Evolutionary conservation across 2,113 vertebrate genomes (phyloP), one percentile per base, ranked within the genome.

Genomic region (Plotosus lineatus): DNA sequence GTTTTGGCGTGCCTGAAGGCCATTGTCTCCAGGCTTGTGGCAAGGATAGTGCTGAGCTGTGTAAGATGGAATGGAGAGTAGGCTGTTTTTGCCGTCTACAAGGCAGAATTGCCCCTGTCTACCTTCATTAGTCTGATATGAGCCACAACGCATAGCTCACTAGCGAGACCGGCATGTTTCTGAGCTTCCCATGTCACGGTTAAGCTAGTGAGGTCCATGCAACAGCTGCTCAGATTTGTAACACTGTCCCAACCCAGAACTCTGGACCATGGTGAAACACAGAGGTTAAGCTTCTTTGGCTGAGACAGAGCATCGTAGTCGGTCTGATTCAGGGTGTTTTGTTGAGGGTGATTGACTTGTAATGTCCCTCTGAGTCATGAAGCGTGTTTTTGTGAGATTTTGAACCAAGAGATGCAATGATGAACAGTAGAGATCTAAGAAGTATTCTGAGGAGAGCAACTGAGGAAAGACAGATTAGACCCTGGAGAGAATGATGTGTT

Each of bases 381-480:
- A 84, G 31, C 42, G 28, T 58, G 33, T 40, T 63, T 48, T 73
- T 6, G 23, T 33, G 77, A 36, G 65, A 61, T 61, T 38, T 40
- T 14, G 3, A 42, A 28, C 60, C 26, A 12, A 28, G 36, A 31
- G 50, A 65, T 33, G 11, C 28, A 50, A 40, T 58, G 78, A 72
- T 31, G 60, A 79, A 38, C 28, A 44, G 12, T 17, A 28, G 8
- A 82, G 79, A 76, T 51, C 44, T 2, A 2, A 44, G 56, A 63
- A n/a, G 23, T 12, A 42, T 61, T 46, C 17, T 58, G 46, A n/a
- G 31, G 50, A 40, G 55, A 60, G 78, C 40, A 73, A 69, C 72
- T 79, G 60, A 73, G 60, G 40, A 78, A 71, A 80, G 75, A 78
- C 71, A 55, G 84, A 71, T 79, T 48, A 75, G 79, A 73, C 86